Evolutionary conservation across 2,797 vertebrate genomes (phyloP), one percentile per base, ranked within the genome.

Genomic region (Amazonetta brasiliensis): DNA sequence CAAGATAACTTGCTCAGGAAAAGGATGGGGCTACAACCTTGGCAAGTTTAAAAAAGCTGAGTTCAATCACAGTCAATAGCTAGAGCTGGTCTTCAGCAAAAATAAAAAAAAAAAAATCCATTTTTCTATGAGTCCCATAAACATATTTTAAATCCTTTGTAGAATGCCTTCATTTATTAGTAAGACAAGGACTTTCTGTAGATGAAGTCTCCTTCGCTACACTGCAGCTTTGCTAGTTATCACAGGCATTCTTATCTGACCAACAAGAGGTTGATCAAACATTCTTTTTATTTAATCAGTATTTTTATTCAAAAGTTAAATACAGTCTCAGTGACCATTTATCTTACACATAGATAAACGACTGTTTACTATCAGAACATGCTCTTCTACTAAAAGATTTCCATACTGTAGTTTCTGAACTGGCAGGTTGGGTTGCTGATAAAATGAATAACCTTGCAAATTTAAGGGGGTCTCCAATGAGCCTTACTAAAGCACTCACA

Each of bases 241-340:
- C 21, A 84, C 17, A 87, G 13, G 9, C 9, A 71, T 71, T 59
- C 15, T 87, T 71, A 69, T 33, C 43, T 79, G 66, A 44, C 66
- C 76, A 15, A 84, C 46, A 88, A 67, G 89, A 90, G 3, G 22
- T 8, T 83, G 39, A 87, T 50, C 60, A 69, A 88, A 43, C 22
- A 7, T 5, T 44, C n/a, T 75, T 91, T 87, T 55, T 35, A 46
- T 12, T 58, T 84, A 69, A 64, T 7, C 28, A 22, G 4, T 74
- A 41, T 69, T 85, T 91, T 87, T 69, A 84, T 84, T 89, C 30
- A 30, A 71, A 59, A 64, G 3, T 30, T 89, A 91, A 95, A 84
- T 76, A 67, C 6, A 43, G 3, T 69, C 48, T 81, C 31, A 68
- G 9, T 58, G n/a, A 74, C 43, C 5, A 75, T 87, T 84, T 91